Evolutionary conservation across 2,888 invertebrate genomes (phyloP), one percentile per base, ranked within the genome.

Genomic region (Volucella inflata): DNA sequence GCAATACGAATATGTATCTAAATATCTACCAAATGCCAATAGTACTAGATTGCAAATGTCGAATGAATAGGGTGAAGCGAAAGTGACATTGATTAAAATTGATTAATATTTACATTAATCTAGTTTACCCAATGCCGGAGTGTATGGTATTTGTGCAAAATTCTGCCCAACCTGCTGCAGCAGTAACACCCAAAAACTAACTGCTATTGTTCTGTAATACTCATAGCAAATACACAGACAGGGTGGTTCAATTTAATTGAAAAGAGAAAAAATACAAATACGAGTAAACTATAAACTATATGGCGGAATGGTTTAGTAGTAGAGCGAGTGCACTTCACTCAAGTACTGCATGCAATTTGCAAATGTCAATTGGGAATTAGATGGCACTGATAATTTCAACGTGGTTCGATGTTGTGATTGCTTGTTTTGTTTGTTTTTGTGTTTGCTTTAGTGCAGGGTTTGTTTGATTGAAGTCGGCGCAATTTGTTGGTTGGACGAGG

Each of bases 31-130:
- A 16, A 72, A 60, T 59, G 67, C 74, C 21, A 80, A 53, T 30
- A 74, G 46, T 74, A 55, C 59, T 74, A 67, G 64, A 74, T 70
- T 70, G 74, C 83, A 84, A 79, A 79, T 70, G 79, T 65, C 71
- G 79, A 76, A 75, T 65, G 72, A 30, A 30, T 6, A 30, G 30
- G 6, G 30, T 4, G 76, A 17, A 80, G 72, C 74, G 70, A 67
- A 76, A 85, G 71, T 85, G 85, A 85, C 85, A 80, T 76, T 85
- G 85, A 85, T 85, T 85, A 85, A 85, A 85, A 85, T 85, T 85
- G 85, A 85, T 85, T 85, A 85, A 85, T 85, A 85, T 85, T 85
- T 85, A 85, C 85, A 85, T 85, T 85, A 81, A 85, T 85, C 81
- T 81, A 85, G 85, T 80, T 81, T 76, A 76, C 85, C 80, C 76